Conservation (phyloP, 2,888 invertebrate species). For the Altica lythri region DNA sequence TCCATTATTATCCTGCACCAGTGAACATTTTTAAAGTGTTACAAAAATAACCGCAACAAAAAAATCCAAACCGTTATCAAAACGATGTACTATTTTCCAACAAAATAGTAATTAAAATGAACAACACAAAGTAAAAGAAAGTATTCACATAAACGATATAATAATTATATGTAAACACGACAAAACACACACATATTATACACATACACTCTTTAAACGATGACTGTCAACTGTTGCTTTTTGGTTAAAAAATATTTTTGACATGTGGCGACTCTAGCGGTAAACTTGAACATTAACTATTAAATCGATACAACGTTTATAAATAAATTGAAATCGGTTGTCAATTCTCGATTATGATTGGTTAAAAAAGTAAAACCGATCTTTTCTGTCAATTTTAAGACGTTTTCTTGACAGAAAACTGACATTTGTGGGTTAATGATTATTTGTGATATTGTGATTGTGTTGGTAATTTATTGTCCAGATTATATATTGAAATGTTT, state of each 20-base stretch:
- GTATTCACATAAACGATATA: slow-evolving; percentile 14
- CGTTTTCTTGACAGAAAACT: slow-evolving; percentile 3
- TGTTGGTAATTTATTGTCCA: slow-evolving; percentile 8
- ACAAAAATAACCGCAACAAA: background rate
- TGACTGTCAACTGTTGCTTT: slow-evolving; percentile 52
- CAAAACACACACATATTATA: too few species aligned
- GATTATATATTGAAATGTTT: slow-evolving; percentile 9
- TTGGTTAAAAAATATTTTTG: slow-evolving; percentile 39
- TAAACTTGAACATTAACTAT: slow-evolving; percentile 6
- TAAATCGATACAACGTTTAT: slow-evolving; percentile 11
- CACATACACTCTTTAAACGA: slow-evolving; percentile 34
- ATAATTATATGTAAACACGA: slow-evolving; percentile 13
- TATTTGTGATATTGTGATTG: background rate
- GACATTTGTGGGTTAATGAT: slow-evolving; percentile 8
- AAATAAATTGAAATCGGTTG: slow-evolving; percentile 6
- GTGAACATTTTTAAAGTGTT: slow-evolving; percentile 10
- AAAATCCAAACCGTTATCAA: too few species aligned
- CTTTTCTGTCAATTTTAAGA: slow-evolving; percentile 1
- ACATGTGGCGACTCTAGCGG: slow-evolving; percentile 34
- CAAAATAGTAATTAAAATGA: too few species aligned
- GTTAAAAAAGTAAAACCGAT: slow-evolving; percentile 11
- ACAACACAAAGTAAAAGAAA: too few species aligned
- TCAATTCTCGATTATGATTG: slow-evolving; percentile 14
- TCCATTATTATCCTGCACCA: slow-evolving; percentile 13
- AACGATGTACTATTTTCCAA: too few species aligned